These are phyloP conservation scores for Drosophila stalkeri DNA, from an alignment of 2,888 invertebrate species.

Conservation along the genomic window DNA sequence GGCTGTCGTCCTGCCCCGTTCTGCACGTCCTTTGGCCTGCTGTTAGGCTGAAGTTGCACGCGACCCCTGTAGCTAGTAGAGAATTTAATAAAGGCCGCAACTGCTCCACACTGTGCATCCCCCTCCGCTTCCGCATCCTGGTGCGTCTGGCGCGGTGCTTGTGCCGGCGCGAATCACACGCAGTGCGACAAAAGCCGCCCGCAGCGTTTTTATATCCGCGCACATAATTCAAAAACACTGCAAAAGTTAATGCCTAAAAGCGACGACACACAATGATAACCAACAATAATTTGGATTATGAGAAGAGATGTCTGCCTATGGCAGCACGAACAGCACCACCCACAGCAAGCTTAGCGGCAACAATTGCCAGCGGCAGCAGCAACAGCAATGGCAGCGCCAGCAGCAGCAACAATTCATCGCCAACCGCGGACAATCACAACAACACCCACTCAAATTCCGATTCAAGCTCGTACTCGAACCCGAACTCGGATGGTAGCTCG, in stretches of 20 bases:
- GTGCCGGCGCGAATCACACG: slow-evolving; percentile 62
- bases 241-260: slow-evolving; percentile 79
- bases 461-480: slow-evolving; percentile 55
- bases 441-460: slow-evolving; percentile 64
- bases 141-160: slow-evolving; percentile 23
- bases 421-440: slow-evolving; percentile 68
- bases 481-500: slow-evolving; percentile 53
- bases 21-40: slow-evolving; percentile 33
- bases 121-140: neutral
- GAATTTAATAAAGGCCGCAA: slow-evolving; percentile 68
- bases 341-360: slow-evolving; percentile 12
- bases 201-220: slow-evolving; percentile 77
- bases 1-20: neutral
- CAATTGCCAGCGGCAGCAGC: slow-evolving; percentile 60
- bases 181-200: slow-evolving; percentile 76
- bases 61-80: slow-evolving; percentile 73
- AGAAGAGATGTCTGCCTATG: slow-evolving; percentile 71
- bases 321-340: slow-evolving; percentile 26
- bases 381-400: slow-evolving; percentile 46
- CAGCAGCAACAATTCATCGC: slow-evolving; percentile 71
- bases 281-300: slow-evolving; percentile 84
- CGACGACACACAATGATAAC: slow-evolving; percentile 80
- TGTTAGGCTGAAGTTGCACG: slow-evolving; percentile 62
- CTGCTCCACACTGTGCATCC: slow-evolving; percentile 19
- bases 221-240: slow-evolving; percentile 78